Evolutionary conservation across 2,888 invertebrate species (phyloP), one percentile per base, ranked within the genome.

Genomic region (Phortica okadai): DNA sequence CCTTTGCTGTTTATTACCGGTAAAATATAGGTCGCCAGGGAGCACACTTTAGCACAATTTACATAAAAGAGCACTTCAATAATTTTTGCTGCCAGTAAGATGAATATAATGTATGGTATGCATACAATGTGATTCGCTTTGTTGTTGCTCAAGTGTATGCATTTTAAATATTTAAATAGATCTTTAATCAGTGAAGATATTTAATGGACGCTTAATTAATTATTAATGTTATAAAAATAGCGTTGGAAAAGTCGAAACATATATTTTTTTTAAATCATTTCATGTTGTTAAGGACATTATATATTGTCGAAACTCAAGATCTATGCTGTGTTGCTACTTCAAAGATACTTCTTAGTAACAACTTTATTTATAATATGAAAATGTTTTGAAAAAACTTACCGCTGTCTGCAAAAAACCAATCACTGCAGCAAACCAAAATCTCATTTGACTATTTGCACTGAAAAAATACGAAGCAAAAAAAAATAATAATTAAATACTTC

Each of bases 21-120:
- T 83, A 82, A 82, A 85, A 84, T 86, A 83, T 86, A 82, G 86
- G 84, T 86, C 84, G 82, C 82, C 86, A 80, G 84, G 84, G 84
- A 84, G 81, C 77, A 77, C 78, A 79, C 77, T 83, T 82, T 82
- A 78, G 79, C 84, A 83, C 83, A 80, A 84, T 83, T 83, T 83
- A 83, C 83, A 82, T 83, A 84, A 82, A 83, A 82, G 76, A 79
- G 44, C 81, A 73, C 76, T 56, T 66, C 74, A 77, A 72, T 72
- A 72, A 72, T 72, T 72, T 72, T 54, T 72, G 70, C 70, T 56
- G 70, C 56, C 56, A 56, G 54, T 10, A 62, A 62, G 25, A 62
- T 50, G 50, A 50, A 50, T 50, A 14, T 14, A 50, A 50, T 50
- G 14, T 50, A 14, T 50, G 50, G 50, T 50, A 6, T 50, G 0